Evolutionary conservation across 1,140 invertebrate species (phyloP).

Genomic region (Dinoponera quadriceps): DNA sequence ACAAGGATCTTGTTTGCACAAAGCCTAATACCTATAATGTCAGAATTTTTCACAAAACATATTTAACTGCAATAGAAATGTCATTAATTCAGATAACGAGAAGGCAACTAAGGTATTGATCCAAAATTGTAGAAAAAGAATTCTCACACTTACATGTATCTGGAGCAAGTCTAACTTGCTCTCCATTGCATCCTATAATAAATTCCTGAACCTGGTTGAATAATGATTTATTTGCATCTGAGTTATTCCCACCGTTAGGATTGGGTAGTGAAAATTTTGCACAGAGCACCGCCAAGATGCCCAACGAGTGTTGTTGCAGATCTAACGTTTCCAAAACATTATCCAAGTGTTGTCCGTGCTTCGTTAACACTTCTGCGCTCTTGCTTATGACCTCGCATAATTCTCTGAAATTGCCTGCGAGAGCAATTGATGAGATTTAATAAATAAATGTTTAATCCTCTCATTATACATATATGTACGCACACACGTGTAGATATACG

Average conservation of each 20-base stretch:
- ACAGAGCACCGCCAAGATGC: constrained; percentile 93
- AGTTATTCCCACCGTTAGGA: constrained; percentile 76
- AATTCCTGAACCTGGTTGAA: constrained; percentile 93
- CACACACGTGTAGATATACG: too few relatives aligned
- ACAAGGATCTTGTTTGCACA: neutral
- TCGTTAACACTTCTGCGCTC: constrained; percentile 91
- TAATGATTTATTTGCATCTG: constrained; percentile 86
- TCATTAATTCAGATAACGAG: neutral
- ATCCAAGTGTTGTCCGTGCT: constrained; percentile 94
- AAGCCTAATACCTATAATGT: neutral
- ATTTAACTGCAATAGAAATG: neutral
- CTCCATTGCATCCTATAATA: constrained; percentile 93
- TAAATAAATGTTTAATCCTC: neutral
- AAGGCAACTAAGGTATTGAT: neutral
- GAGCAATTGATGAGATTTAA: constrained; percentile 3
- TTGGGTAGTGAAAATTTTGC: constrained; percentile 89
- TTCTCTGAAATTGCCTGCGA: constrained; percentile 93
- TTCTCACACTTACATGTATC: constrained; percentile 91
- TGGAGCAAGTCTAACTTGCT: constrained; percentile 94
- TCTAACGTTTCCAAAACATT: constrained; percentile 96
- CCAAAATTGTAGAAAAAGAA: neutral
- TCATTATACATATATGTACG: neutral
- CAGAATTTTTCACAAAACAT: neutral
- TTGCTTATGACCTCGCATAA: constrained; percentile 93
- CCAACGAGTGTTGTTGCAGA: constrained; percentile 95